phyloP scores from a whole-genome alignment of 2,888 invertebrate genomes.

The Epistrophe grossulariae region DNA sequence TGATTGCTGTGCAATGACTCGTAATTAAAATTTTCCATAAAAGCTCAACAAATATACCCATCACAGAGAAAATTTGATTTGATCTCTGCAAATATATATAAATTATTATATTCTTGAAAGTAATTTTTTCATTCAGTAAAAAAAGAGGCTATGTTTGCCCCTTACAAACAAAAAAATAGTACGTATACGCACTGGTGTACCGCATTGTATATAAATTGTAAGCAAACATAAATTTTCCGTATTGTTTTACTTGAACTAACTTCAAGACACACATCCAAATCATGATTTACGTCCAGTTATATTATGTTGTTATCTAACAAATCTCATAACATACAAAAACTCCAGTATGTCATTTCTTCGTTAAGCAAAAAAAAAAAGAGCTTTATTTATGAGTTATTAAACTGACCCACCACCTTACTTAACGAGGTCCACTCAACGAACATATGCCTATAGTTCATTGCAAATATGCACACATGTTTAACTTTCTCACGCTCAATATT shows the following conservation, averaged over 20 bases:
- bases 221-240: not conserved
- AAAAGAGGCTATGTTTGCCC: no score
- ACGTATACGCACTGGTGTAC: constrained; percentile 4
- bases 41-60: no score
- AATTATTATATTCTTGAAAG: no score
- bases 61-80: no score
- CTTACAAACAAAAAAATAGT: not conserved
- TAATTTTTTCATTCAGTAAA: no score
- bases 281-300: constrained; percentile 6
- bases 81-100: no score
- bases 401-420: constrained; percentile 30
- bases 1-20: no score
- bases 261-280: not conserved
- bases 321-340: not conserved
- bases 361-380: not conserved
- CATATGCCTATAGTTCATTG: constrained; percentile 10
- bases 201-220: not conserved
- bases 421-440: constrained; percentile 4
- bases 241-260: not conserved
- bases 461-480: not conserved
- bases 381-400: constrained; percentile 23
- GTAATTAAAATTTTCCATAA: no score
- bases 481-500: constrained; percentile 46
- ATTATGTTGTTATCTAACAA: constrained; percentile 5
- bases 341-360: constrained; percentile 2